A percentile compares a stretch with the other conserved stretches of the same genome.
Conservation (phyloP, 2,888 invertebrate species). For the Liopterus haemorrhoidalis region DNA sequence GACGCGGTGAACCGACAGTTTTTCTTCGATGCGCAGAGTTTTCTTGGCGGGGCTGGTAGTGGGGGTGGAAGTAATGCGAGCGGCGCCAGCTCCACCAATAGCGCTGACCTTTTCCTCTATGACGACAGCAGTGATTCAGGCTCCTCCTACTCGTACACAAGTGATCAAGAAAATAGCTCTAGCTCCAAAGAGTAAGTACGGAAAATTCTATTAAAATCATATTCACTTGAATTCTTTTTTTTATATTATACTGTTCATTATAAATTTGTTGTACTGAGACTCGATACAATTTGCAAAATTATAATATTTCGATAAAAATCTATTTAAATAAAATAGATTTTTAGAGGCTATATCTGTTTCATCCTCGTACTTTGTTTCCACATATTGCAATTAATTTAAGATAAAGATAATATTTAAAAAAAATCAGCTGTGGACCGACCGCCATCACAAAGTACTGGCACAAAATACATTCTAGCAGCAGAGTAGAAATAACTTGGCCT, state of each 20-base stretch:
- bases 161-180: constrained; percentile 75
- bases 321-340: constrained; percentile 36
- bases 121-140: constrained; percentile 59
- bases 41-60: constrained; percentile 43
- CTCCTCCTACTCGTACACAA: constrained; percentile 66
- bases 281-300: too few relatives aligned
- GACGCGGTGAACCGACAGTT: constrained; percentile 64
- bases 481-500: too few relatives aligned
- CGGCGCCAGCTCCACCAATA: constrained; percentile 54
- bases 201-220: background rate
- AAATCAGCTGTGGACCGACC: too few relatives aligned
- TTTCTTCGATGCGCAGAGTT: constrained; percentile 51
- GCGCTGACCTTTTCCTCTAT: constrained; percentile 66
- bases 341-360: background rate
- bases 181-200: constrained; percentile 59
- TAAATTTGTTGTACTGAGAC: too few relatives aligned
- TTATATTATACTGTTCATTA: too few relatives aligned
- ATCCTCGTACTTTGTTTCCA: too few relatives aligned
- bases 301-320: too few relatives aligned
- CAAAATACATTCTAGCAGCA: too few relatives aligned
- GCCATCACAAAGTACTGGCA: too few relatives aligned
- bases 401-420: too few relatives aligned
- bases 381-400: too few relatives aligned
- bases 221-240: background rate
- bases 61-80: constrained; percentile 48